Evolutionary conservation across 2,888 invertebrate genomes (phyloP).

Genomic region (Volucella inanis): DNA sequence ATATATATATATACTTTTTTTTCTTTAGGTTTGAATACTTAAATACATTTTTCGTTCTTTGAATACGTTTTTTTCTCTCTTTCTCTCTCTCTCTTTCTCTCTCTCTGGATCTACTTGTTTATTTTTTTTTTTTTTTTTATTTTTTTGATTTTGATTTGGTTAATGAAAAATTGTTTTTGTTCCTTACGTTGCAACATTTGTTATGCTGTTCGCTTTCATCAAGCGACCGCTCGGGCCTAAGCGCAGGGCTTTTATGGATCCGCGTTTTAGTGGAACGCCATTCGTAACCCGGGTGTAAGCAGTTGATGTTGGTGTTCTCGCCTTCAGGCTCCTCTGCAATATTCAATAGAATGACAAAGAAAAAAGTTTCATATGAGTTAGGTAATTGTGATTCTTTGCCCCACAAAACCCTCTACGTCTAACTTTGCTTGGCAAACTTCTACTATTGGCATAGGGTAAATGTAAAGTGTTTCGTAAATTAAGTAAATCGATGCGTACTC

Average conservation of each 20-base stretch:
- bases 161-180: conserved; percentile 66
- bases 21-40: conserved; percentile 6
- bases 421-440: conserved; percentile 40
- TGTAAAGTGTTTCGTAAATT: conserved; percentile 42
- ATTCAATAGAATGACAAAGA: conserved; percentile 73
- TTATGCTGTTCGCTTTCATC: conserved; percentile 80
- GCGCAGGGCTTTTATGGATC: conserved; percentile 80
- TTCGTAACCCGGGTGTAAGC: conserved; percentile 76
- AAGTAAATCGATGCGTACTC: conserved; percentile 80
- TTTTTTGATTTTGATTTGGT: conserved; percentile 30
- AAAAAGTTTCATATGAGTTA: conserved; percentile 66
- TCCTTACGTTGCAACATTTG: conserved; percentile 83
- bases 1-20: conserved; percentile 14
- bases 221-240: conserved; percentile 81
- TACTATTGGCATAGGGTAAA: conserved; percentile 20
- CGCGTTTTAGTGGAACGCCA: conserved; percentile 77
- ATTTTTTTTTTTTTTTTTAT: too few relatives aligned
- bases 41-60: conserved; percentile 17
- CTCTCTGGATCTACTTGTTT: conserved; percentile 58
- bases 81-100: conserved; percentile 63
- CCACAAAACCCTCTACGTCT: conserved; percentile 35
- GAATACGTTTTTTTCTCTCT: conserved; percentile 12
- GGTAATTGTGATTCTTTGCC: conserved; percentile 52
- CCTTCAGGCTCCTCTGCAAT: conserved; percentile 83
- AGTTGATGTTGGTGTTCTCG: conserved; percentile 69